Conservation (phyloP, 2,888 invertebrate genomes). For the Norana najaformis region DNA sequence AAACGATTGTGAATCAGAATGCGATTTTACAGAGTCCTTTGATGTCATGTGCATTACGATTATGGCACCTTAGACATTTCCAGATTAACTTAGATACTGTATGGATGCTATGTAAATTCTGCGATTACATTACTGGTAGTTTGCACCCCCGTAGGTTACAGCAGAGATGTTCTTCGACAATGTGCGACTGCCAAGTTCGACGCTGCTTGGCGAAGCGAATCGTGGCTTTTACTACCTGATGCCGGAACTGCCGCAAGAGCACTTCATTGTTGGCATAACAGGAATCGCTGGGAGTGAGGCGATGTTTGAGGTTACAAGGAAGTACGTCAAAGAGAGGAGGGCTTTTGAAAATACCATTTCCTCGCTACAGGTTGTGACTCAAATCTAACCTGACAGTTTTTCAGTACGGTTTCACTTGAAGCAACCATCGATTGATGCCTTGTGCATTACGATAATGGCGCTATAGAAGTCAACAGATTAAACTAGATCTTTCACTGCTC, state of each 20-base stretch:
- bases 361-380: slow-evolving; percentile 58
- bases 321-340: slow-evolving; percentile 62
- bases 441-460: too few relatives aligned
- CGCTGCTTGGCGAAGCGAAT: slow-evolving; percentile 60
- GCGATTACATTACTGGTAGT: not conserved
- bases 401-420: too few relatives aligned
- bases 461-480: too few relatives aligned
- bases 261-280: slow-evolving; percentile 60
- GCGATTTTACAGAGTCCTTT: too few relatives aligned
- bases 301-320: slow-evolving; percentile 64
- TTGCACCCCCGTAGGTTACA: slow-evolving; percentile 43
- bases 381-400: not conserved
- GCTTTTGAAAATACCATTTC: slow-evolving; percentile 63
- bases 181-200: slow-evolving; percentile 45
- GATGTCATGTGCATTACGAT: too few relatives aligned
- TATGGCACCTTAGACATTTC: too few relatives aligned
- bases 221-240: slow-evolving; percentile 41
- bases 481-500: too few relatives aligned
- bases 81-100: too few relatives aligned
- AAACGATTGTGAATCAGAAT: too few relatives aligned
- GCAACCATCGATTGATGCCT: too few relatives aligned
- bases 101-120: not conserved
- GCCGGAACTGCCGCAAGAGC: slow-evolving; percentile 63
- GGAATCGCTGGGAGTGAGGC: slow-evolving; percentile 58
- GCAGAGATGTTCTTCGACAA: slow-evolving; percentile 47